Evolutionary conservation across 2,113 vertebrate genomes (phyloP), one percentile per base, ranked within the genome.

Genomic region (Larimichthys polyactis): DNA sequence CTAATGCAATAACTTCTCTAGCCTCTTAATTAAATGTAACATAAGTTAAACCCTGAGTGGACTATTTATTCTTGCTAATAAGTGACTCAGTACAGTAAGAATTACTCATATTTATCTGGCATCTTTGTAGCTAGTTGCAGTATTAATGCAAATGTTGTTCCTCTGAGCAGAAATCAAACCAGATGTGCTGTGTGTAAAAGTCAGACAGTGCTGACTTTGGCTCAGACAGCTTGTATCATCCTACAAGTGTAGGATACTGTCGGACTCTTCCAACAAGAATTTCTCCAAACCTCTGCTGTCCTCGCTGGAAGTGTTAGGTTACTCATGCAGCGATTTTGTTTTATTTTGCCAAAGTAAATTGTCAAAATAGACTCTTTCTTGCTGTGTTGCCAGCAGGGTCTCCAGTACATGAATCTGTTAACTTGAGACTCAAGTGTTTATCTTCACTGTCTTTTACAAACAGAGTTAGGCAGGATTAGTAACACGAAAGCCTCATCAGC

Each of bases 251-350:
- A 36, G 32, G 32, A 36, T 36, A 36, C 32, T 36, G 32, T 36
- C 32, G 1, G 32, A 57, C 74, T 68, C 62, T 87, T 77, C 44
- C 77, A 72, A 81, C 73, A 83, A 62, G 52, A 79, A 75, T 62
- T 52, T 80, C 70, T 73, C 71, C 60, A 79, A 78, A 55, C 78
- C 70, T 67, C 79, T 48, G 70, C 22, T 71, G 82, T 84, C 48
- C 52, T 57, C 32, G 12, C 71, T 75, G 66, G 32, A 78, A 72
- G 77, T 70, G 63, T 77, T 60, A 16, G 62, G 63, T 82, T 79
- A 77, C 80, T 72, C 79, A n/a, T 36, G 51, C 46, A 63, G 77
- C 5, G 51, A 32, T 87, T 57, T 22, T 64, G 55, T 64, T 82
- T 63, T 74, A 59, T 75, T 73, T 83, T 71, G 51, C 68, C 64